Percentiles rank a stretch among this genome's conserved stretches.
phyloP scores from a whole-genome alignment of 2,888 invertebrate genomes.

The Furcula furcula region DNA sequence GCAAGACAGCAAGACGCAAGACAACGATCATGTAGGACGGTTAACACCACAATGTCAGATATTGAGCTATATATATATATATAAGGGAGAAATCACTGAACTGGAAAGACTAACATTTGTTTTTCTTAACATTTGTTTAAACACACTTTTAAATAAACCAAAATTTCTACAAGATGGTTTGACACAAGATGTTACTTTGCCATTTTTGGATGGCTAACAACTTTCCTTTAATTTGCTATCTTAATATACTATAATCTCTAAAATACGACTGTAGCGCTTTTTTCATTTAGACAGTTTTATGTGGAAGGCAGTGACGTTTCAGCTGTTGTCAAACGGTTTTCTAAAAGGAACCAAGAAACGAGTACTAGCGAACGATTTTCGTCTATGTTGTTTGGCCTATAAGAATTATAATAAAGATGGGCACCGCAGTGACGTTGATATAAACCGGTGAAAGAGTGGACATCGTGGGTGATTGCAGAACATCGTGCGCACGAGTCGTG shows the following conservation, averaged over 20 bases:
- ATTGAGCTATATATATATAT: too few species aligned
- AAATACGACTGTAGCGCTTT: constrained; percentile 19
- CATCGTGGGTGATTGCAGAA: constrained; percentile 32
- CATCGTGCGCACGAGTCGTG: constrained; percentile 42
- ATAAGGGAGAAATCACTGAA: too few species aligned
- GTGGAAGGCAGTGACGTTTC: constrained; percentile 11
- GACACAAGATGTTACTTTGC: too few species aligned
- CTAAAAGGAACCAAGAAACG: constrained; percentile 4
- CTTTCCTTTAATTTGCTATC: too few species aligned
- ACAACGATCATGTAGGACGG: too few species aligned
- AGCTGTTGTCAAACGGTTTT: constrained; percentile 9
- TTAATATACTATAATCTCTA: background rate
- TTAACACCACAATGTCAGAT: too few species aligned
- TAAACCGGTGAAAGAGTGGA: constrained; percentile 32
- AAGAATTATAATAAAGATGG: constrained; percentile 6
- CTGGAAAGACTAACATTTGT: too few species aligned
- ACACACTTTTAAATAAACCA: too few species aligned
- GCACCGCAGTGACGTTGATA: constrained; percentile 12
- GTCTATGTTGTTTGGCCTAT: constrained; percentile 5
- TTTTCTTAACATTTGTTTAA: too few species aligned
- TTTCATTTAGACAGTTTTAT: constrained; percentile 13
- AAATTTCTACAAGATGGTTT: too few species aligned
- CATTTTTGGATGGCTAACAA: too few species aligned
- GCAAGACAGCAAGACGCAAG: too few species aligned
- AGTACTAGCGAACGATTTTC: constrained; percentile 2